Percentiles rank a stretch among this genome's conserved stretches.
These are phyloP conservation scores for Hedya salicella DNA, from an alignment of 2,888 invertebrate species.

Conservation along the genomic window DNA sequence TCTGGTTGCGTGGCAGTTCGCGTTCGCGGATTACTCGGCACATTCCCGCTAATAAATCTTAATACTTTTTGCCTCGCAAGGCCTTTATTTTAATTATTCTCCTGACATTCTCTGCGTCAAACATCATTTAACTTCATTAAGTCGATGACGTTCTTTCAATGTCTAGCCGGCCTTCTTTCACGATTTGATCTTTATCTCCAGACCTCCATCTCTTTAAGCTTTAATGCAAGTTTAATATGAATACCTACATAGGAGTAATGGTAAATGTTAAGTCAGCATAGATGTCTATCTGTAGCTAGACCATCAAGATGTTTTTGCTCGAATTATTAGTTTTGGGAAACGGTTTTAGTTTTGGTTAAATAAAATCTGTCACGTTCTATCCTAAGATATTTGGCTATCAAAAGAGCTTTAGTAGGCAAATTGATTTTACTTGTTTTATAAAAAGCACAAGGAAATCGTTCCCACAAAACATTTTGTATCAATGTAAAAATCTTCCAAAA, in stretches of 20 bases:
- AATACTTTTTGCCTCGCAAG: constrained; percentile 33
- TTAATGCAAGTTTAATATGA: not conserved
- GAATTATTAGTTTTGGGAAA: too few species aligned
- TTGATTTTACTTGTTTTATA: too few species aligned
- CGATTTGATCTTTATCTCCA: constrained; percentile 5
- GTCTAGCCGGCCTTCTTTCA: constrained; percentile 15
- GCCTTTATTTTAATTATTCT: constrained; percentile 35
- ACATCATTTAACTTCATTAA: constrained; percentile 38
- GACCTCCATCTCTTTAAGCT: not conserved
- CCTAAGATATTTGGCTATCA: too few species aligned
- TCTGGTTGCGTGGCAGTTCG: constrained; percentile 49
- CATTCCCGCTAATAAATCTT: constrained; percentile 41
- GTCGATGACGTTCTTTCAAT: constrained; percentile 32
- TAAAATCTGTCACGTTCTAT: too few species aligned
- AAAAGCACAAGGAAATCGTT: not conserved
- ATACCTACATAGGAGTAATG: too few species aligned
- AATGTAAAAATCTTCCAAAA: not conserved
- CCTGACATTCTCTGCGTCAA: constrained; percentile 25
- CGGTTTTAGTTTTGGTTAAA: too few species aligned
- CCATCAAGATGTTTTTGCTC: too few species aligned
- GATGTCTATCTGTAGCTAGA: too few species aligned
- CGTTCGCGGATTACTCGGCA: constrained; percentile 45
- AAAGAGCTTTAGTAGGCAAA: too few species aligned
- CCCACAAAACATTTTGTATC: constrained; percentile 7
- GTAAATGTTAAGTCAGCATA: too few species aligned